Evolutionary conservation across 2,113 vertebrate genomes (phyloP), one percentile per base, ranked within the genome.

Genomic region (Grammomys surdaster): DNA sequence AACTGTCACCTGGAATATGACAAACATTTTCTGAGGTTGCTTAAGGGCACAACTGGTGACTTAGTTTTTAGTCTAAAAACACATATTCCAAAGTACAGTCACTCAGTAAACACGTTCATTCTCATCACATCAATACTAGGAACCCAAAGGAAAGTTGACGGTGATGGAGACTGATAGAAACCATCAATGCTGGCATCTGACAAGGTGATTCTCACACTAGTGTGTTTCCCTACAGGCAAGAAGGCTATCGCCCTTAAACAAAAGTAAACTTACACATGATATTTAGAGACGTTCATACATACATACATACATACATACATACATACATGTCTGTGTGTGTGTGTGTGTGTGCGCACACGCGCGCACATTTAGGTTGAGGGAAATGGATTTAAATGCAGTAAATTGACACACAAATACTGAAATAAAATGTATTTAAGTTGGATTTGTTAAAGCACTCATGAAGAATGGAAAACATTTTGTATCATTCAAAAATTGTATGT

Each of bases 41-140:
- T 81, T 2, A 43, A 91, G 43, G 69, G 19, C 51, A 1, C 90
- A 86, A 75, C 90, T 93, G 60, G 40, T 93, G 76, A 94, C 51
- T 92, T 92, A 85, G 72, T 3, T 3, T 31, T 96, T 81, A 95
- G 86, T 46, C 76, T 17, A 73, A 67, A 93, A 88, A 22, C 84
- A 67, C 16, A 60, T 36, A 60, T n/a, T 77, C 36, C 14, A 77
- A 91, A 90, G 70, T 48, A 43, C 77, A 63, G 33, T 81, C 67
- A 87, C 56, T 94, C 93, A 14, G 86, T 78, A 92, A 92, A 72
- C 51, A 91, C 0, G 0, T 78, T 91, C 89, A 33, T 90, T 51
- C 70, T 60, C 26, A 84, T 94, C 14, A 63, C 54, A 46, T 93
- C 96, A 94, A 65, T 58, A 93, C 28, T 65, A 69, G 88, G 91